Base-by-base conservation (phyloP, 2,113 vertebrate species). In the Xerus inauris region DNA sequence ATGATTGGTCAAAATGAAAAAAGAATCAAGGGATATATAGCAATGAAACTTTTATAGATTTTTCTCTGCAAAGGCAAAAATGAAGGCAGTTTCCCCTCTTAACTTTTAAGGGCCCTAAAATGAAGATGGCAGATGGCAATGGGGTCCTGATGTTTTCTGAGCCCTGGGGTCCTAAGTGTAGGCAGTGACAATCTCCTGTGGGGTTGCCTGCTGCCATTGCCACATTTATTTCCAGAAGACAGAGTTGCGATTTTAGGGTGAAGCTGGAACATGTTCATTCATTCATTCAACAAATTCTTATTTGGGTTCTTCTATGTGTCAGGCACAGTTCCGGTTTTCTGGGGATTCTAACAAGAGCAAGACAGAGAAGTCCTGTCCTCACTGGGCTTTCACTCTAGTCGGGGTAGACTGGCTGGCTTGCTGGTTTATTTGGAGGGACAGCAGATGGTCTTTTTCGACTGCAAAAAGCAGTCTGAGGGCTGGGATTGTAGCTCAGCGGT, bases 31-130 rank as follows among this genome's bases (percentile, higher is more conserved):
- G 81, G 30, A 19, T 47, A 65, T 45, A 35, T 6, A 57, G 35
- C 16, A 62, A 59, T 8, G 22, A 87, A 51, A 45, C 5, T 35
- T 84, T 26, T 47, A 6, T 79, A 73, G 51, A 76, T 72, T 77
- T 65, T 94, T 75, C 92, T 91, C n/a, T 54, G 14, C 26, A 76
- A 94, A 57, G 75, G n/a, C n/a, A 81, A 81, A 90, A 47, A 38
- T 26, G 14, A 85, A 80, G 38, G 3, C 35, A 51, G 8, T 87
- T 67, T 62, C 28, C 51, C 26, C 2, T 87, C 35, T 76, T 75
- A 42, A 88, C 30, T 82, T 89, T 89, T 38, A 49, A 59, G 47
- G 51, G 8, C 20, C 72, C 49, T 35, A 12, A 77, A 75, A 47
- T 26, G 42, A 77, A 96, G 84, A 67, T 26, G 75, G 59, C 4